Evolutionary conservation across 2,888 invertebrate genomes (phyloP).

Genomic region (Andrena hattorfiana): DNA sequence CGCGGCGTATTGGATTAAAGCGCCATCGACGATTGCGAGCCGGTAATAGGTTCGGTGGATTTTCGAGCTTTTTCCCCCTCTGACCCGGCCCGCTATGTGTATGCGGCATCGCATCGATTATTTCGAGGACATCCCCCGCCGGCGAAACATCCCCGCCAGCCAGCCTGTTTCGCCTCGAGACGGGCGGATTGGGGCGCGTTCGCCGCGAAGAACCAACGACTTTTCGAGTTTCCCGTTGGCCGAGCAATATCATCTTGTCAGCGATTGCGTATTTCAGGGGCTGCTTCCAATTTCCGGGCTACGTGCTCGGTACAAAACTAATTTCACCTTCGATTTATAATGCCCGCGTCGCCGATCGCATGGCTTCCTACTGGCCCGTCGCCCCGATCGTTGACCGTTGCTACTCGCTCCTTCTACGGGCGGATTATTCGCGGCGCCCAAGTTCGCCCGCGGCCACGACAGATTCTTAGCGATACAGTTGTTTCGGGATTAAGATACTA

Average conservation of each 20-base stretch:
- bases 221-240: constrained; percentile 16
- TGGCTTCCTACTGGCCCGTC: not conserved
- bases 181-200: not conserved
- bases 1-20: constrained; percentile 44
- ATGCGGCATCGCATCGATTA: constrained; percentile 6
- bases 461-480: not conserved
- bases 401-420: constrained; percentile 1
- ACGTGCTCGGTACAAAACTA: constrained; percentile 40
- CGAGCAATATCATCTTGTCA: constrained; percentile 28
- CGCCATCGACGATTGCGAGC: constrained; percentile 40
- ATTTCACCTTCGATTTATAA: constrained; percentile 43
- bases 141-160: not conserved
- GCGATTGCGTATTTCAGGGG: constrained; percentile 44
- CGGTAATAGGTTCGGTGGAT: not conserved
- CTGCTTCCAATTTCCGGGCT: constrained; percentile 35
- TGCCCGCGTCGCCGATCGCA: not conserved
- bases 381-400: constrained; percentile 17
- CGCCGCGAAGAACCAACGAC: constrained; percentile 15
- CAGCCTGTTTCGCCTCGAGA: not conserved
- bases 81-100: not conserved
- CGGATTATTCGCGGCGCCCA: constrained; percentile 21
- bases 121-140: constrained; percentile 8
- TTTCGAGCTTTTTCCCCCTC: not conserved
- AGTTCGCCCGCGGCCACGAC: not conserved
- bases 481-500: not conserved